A percentile compares a stretch with the other conserved stretches of the same genome.
Conservation (phyloP, 2,888 invertebrate species). For the Campoplex capitator region DNA sequence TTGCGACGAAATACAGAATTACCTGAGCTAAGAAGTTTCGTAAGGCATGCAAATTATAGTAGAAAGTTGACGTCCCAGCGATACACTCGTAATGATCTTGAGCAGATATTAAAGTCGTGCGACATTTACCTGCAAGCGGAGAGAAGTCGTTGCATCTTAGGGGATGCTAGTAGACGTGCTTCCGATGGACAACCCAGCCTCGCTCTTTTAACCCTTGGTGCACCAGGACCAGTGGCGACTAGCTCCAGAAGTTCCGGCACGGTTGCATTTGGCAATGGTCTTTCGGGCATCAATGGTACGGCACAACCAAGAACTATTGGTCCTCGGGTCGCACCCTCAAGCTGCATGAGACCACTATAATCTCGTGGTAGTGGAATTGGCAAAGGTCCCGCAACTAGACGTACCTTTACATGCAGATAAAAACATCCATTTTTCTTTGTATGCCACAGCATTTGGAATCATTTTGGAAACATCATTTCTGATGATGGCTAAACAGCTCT, state of each 20-base stretch:
- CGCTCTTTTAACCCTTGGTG: constrained; percentile 81
- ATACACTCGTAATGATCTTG: constrained; percentile 8
- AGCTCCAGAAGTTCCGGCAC: constrained; percentile 81
- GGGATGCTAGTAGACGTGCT: constrained; percentile 83
- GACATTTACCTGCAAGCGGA: constrained; percentile 83
- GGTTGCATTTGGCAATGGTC: constrained; percentile 79
- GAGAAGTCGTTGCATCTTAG: constrained; percentile 84
- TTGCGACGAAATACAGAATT: constrained; percentile 43
- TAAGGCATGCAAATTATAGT: constrained; percentile 60
- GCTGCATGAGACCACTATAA: constrained; percentile 85
- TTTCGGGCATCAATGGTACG: constrained; percentile 81
- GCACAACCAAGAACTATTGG: constrained; percentile 85
- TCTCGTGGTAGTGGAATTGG: constrained; percentile 82
- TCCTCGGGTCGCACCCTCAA: constrained; percentile 81
- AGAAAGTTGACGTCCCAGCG: constrained; percentile 4
- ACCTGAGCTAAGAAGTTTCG: constrained; percentile 12
- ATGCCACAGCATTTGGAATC: background rate
- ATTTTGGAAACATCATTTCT: background rate
- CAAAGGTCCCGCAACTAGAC: constrained; percentile 84
- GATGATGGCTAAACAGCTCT: no score
- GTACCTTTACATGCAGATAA: constrained; percentile 78
- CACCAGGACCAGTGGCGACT: constrained; percentile 82
- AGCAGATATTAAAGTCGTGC: background rate
- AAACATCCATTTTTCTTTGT: background rate
- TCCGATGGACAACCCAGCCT: constrained; percentile 83